Conservation (phyloP, 2,113 vertebrate genomes). For the Dicentrarchus labrax region DNA sequence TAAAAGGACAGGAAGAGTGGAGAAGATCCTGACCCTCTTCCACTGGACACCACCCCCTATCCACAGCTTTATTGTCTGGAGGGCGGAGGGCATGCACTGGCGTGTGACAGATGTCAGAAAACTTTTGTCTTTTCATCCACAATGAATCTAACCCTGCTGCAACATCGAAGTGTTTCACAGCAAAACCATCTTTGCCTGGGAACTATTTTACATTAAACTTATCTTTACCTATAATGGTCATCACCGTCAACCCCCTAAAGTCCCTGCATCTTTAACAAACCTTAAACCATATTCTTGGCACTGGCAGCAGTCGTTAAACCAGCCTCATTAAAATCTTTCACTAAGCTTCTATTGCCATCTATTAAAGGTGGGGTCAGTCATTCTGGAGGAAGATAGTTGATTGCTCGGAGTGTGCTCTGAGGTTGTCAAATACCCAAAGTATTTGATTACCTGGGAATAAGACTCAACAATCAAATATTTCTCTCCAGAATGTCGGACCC, state of each 20-base stretch:
- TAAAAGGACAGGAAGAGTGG: slow-evolving; percentile 28
- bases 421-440: no score
- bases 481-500: no score
- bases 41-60: slow-evolving; percentile 14
- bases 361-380: neutral
- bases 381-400: no score
- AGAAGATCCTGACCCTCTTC: slow-evolving; percentile 48
- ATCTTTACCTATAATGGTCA: neutral
- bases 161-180: slow-evolving; percentile 33
- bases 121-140: slow-evolving; percentile 46
- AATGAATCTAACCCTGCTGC: slow-evolving; percentile 30
- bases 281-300: neutral
- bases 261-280: neutral
- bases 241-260: neutral
- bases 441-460: no score
- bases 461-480: no score
- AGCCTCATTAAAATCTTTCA: neutral
- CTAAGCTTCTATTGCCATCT: neutral
- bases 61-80: slow-evolving; percentile 42
- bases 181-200: neutral
- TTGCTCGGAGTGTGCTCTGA: no score
- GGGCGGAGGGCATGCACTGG: slow-evolving; percentile 47
- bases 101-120: slow-evolving; percentile 63
- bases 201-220: neutral
- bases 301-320: neutral